Base-by-base conservation (phyloP, 2,797 vertebrate genomes). In the Brachyrhaphis roseni region DNA sequence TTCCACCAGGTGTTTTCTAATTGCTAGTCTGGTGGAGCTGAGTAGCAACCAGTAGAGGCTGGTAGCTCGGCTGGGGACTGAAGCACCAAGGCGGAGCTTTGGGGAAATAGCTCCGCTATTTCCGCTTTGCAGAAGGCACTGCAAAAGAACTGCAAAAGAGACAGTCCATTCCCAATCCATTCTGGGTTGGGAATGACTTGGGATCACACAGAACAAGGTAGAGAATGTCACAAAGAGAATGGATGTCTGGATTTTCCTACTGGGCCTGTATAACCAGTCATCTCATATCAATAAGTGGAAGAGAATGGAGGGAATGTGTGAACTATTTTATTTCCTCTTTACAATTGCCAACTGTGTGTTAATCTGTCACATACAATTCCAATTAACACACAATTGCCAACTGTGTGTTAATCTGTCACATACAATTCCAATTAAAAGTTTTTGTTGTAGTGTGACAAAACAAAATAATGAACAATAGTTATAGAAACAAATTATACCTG, bases 401-500 rank as follows among this genome's bases (percentile, higher is more conserved):
- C 20, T 43, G 3, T 15, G 13, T 45, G 41, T 46, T 46, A 15
- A 8, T 46, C 13, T 72, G 3, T 72, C 26, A 72, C n/a, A 46
- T 28, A 72, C 43, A 46, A 18, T 28, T 72, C 3, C n/a, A 28
- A 16, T 28, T 8, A 18, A 46, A 45, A 3, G 39, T 45, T 13
- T 71, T 71, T 45, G 2, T 2, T 45, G 39, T 43, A 26, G 10
- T 70, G 39, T 43, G 41, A 46, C 68, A 28, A 72, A 72, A 72
- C 41, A 45, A 6, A 16, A 43, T n/a, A 46, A 70, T 70, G 23
- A 28, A 16, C 43, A 72, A 28, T 46, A 15, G 43, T 46, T 13
- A 12, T 46, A 16, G 41, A 15, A 43, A 45, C 23, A 16, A 70
- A n/a, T 70, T 83, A 36, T 70, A 46, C 62, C 73, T 81, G 71